Percentiles rank a stretch among this genome's conserved stretches.
Evolutionary conservation across 1,140 invertebrate genomes (phyloP).

Genomic region (Lethrus apterus): DNA sequence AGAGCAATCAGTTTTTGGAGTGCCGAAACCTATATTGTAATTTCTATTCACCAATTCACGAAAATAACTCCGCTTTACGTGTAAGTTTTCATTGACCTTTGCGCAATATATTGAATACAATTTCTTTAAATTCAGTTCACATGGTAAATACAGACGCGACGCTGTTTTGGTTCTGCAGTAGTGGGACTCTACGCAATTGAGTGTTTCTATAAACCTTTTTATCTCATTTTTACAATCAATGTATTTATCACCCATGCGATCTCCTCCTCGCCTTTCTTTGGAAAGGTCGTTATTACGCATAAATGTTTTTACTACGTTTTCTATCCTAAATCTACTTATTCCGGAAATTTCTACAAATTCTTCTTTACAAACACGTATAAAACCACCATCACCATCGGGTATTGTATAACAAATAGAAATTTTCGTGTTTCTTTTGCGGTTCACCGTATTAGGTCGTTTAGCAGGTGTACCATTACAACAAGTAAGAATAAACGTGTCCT

Average conservation of each 20-base stretch:
- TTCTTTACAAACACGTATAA: conserved; percentile 7
- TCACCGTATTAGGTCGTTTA: conserved; percentile 8
- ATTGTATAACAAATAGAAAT: conserved; percentile 6
- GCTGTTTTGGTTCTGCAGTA: background rate
- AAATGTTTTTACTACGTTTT: background rate
- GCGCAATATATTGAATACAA: background rate
- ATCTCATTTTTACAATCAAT: background rate
- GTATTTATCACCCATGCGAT: background rate
- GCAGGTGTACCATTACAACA: conserved; percentile 6
- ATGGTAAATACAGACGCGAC: background rate
- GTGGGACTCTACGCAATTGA: background rate
- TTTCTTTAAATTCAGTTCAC: conserved; percentile 1
- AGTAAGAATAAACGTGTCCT: background rate
- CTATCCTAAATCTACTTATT: background rate
- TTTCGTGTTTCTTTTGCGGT: conserved; percentile 9
- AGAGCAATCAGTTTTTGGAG: conserved; percentile 13
- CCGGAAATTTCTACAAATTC: conserved; percentile 3
- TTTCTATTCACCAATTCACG: background rate
- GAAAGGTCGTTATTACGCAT: background rate
- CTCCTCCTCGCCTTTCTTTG: background rate
- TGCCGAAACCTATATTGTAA: conserved; percentile 10
- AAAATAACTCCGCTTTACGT: conserved; percentile 7
- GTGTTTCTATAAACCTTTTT: conserved; percentile 1
- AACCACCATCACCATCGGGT: background rate
- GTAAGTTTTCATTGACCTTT: background rate